Evolutionary conservation across 2,888 invertebrate species (phyloP).

Genomic region (Nephrotoma guestfalica): DNA sequence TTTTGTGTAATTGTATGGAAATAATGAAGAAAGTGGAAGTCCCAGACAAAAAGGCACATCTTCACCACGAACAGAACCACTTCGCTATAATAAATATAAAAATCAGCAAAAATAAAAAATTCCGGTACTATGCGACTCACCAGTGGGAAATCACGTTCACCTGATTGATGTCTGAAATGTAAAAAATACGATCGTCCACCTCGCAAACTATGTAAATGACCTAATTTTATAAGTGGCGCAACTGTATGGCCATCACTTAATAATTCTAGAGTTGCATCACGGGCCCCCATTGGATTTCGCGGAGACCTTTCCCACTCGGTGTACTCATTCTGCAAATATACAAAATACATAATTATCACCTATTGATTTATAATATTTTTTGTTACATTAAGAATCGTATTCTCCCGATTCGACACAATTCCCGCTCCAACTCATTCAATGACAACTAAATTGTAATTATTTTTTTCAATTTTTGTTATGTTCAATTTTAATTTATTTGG

Average conservation of each 20-base stretch:
- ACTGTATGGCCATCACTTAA: conserved; percentile 86
- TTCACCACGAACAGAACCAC: conserved; percentile 73
- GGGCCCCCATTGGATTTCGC: conserved; percentile 70
- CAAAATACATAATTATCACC: not conserved
- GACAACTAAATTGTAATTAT: not conserved
- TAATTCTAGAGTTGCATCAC: conserved; percentile 72
- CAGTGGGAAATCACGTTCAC: conserved; percentile 65
- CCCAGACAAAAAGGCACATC: conserved; percentile 77
- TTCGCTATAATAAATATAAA: conserved; percentile 37
- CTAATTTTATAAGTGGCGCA: conserved; percentile 65
- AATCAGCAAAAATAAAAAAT: not conserved
- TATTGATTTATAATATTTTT: not conserved
- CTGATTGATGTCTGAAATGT: conserved; percentile 75
- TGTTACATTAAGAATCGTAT: not conserved
- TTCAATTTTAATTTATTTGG: not conserved
- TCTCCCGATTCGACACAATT: no score
- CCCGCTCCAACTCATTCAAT: not conserved
- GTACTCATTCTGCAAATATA: conserved; percentile 63
- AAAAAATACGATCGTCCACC: conserved; percentile 76
- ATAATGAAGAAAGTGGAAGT: conserved; percentile 51
- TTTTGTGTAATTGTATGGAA: conserved; percentile 63
- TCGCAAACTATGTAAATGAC: conserved; percentile 61
- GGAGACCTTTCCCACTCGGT: conserved; percentile 90
- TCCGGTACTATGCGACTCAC: conserved; percentile 29
- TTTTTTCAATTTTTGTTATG: not conserved